These are phyloP conservation scores for Aplocera efformata DNA, from an alignment of 2,888 invertebrate genomes.

Conservation along the genomic window DNA sequence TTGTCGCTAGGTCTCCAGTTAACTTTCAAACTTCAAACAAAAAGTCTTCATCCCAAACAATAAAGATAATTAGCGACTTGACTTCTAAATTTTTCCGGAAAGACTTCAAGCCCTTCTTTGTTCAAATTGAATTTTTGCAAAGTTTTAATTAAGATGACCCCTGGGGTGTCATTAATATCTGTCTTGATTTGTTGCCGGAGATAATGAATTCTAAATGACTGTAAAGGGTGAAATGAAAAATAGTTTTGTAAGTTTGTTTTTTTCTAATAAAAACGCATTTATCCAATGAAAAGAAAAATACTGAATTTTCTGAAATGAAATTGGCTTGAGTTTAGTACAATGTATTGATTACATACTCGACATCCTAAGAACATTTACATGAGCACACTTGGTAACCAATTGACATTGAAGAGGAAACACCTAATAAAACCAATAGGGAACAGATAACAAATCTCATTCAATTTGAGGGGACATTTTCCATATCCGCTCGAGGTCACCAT, in stretches of 20 bases:
- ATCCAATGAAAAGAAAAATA: too few species aligned
- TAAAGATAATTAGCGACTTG: slow-evolving; percentile 65
- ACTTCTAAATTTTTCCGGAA: slow-evolving; percentile 48
- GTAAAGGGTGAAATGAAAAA: slow-evolving; percentile 14
- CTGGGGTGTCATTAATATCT: slow-evolving; percentile 53
- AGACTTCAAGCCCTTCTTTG: slow-evolving; percentile 52
- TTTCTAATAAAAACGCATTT: too few species aligned
- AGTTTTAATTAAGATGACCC: slow-evolving; percentile 44
- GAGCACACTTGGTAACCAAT: slow-evolving; percentile 32
- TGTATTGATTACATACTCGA: neutral
- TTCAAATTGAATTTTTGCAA: slow-evolving; percentile 38
- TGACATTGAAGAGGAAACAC: slow-evolving; percentile 51
- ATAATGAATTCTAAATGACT: slow-evolving; percentile 18
- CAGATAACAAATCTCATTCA: slow-evolving; percentile 62
- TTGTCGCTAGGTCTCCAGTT: slow-evolving; percentile 1
- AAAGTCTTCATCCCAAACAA: slow-evolving; percentile 67
- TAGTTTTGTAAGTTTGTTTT: slow-evolving; percentile 8
- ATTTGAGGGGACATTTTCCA: slow-evolving; percentile 71
- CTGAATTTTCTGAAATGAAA: too few species aligned
- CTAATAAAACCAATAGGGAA: slow-evolving; percentile 49
- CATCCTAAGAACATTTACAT: slow-evolving; percentile 5
- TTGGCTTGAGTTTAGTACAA: too few species aligned
- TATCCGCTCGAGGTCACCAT: slow-evolving; percentile 70
- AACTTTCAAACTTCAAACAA: slow-evolving; percentile 56
- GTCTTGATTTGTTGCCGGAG: slow-evolving; percentile 22